phyloP scores from a whole-genome alignment of 2,113 vertebrate species.

The Rhea pennata region DNA sequence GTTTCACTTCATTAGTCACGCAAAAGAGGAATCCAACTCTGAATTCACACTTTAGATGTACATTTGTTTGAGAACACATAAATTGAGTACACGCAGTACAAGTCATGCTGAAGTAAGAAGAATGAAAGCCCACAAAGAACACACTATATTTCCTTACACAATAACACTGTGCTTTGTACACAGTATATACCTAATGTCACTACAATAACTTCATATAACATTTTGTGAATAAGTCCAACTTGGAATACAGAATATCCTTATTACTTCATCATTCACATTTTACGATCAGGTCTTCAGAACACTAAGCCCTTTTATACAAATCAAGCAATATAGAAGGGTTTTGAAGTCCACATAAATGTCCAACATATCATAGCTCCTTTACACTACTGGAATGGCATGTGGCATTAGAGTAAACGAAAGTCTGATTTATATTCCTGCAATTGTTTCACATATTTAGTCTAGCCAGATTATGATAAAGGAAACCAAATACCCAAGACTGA shows the following conservation, averaged over 20 bases:
- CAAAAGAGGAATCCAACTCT: neutral
- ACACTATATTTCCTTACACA: neutral
- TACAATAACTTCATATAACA: neutral
- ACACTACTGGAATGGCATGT: neutral
- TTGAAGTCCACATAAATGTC: neutral
- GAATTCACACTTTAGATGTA: conserved; percentile 23
- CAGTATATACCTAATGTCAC: neutral
- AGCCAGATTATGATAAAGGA: neutral
- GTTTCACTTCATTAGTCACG: neutral
- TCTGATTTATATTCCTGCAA: neutral
- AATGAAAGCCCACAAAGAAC: neutral
- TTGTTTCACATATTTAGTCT: neutral
- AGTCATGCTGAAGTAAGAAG: conserved; percentile 4
- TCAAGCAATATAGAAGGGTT: neutral
- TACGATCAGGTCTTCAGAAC: neutral
- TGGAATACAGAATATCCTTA: neutral
- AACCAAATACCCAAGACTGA: neutral
- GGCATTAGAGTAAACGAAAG: neutral
- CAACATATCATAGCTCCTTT: neutral
- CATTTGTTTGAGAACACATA: conserved; percentile 10
- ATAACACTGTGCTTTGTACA: neutral
- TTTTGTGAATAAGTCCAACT: neutral
- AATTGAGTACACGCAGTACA: neutral
- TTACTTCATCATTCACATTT: neutral
- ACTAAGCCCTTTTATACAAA: neutral